phyloP scores from a whole-genome alignment of 1,140 invertebrate genomes.

The Bombus vancouverensis region DNA sequence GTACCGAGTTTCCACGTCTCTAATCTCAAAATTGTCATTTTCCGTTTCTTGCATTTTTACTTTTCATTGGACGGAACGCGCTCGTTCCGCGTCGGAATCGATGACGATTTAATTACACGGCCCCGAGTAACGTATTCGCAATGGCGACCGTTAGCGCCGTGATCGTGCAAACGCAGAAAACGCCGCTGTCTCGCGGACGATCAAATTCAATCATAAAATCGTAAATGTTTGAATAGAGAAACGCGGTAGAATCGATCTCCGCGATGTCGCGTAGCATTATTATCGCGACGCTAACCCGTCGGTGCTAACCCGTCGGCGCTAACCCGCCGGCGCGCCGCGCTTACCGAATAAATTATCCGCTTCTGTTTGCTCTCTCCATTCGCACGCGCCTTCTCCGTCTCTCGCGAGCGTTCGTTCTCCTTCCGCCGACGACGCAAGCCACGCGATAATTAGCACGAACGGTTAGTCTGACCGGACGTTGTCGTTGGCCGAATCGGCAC shows the following conservation, averaged over 20 bases:
- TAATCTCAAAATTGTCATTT: no score
- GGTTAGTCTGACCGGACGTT: constrained; percentile 18
- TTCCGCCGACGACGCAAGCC: not conserved
- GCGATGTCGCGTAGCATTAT: constrained; percentile 2
- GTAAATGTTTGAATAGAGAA: constrained; percentile 51
- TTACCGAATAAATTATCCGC: constrained; percentile 46
- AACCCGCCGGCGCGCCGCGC: not conserved
- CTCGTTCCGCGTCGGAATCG: not conserved
- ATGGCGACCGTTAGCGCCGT: constrained; percentile 35
- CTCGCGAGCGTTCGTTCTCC: no score
- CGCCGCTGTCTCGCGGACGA: not conserved
- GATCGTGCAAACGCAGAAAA: constrained; percentile 29
- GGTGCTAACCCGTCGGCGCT: not conserved
- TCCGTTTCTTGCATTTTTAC: not conserved
- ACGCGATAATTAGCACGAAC: constrained; percentile 2
- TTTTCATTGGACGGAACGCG: not conserved
- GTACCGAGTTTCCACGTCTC: no score
- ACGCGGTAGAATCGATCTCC: constrained; percentile 18
- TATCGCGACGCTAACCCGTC: not conserved
- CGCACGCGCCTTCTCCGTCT: not conserved
- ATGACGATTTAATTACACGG: constrained; percentile 28
- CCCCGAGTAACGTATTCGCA: constrained; percentile 45
- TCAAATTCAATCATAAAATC: constrained; percentile 52
- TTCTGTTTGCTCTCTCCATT: constrained; percentile 25
- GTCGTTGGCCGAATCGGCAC: not conserved